Conservation (phyloP, 2,113 vertebrate species). For the Eulemur rufifrons region DNA sequence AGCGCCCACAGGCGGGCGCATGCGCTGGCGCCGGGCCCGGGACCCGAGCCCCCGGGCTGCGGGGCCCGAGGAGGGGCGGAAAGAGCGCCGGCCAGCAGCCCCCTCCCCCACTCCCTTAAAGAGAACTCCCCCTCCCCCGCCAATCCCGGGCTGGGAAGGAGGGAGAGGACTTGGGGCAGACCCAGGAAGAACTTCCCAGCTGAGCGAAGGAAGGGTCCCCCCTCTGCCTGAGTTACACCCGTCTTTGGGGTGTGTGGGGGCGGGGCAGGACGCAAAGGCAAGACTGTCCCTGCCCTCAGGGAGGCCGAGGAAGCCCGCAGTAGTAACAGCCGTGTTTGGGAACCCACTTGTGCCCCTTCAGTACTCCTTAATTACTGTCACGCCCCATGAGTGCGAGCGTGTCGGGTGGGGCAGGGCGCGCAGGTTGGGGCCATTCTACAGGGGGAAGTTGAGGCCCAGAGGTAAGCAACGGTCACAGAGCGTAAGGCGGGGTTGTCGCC, state of each 20-base stretch:
- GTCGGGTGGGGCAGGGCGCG: too few relatives aligned
- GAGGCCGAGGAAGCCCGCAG: background rate
- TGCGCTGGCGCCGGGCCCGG: slow-evolving; percentile 75
- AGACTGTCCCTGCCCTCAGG: background rate
- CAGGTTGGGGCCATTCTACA: background rate
- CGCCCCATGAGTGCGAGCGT: background rate
- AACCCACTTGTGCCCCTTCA: background rate
- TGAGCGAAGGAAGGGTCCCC: background rate
- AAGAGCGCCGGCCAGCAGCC: slow-evolving; percentile 53
- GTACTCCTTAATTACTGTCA: background rate
- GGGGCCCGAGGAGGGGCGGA: slow-evolving; percentile 37
- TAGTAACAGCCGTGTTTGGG: accelerated
- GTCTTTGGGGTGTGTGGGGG: background rate
- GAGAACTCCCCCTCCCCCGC: slow-evolving; percentile 9
- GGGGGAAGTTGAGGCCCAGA: background rate
- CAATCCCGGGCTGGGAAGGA: background rate
- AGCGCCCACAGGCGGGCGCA: slow-evolving; percentile 74
- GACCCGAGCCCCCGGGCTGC: background rate
- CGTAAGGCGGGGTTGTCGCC: background rate
- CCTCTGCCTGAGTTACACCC: background rate
- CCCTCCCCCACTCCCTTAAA: slow-evolving; percentile 67
- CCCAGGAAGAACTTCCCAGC: background rate
- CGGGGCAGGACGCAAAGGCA: background rate
- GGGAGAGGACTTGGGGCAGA: background rate
- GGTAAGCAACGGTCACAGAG: background rate